These are phyloP conservation scores for Idris sp. DNA, from an alignment of 1,140 invertebrate genomes.

Conservation along the genomic window DNA sequence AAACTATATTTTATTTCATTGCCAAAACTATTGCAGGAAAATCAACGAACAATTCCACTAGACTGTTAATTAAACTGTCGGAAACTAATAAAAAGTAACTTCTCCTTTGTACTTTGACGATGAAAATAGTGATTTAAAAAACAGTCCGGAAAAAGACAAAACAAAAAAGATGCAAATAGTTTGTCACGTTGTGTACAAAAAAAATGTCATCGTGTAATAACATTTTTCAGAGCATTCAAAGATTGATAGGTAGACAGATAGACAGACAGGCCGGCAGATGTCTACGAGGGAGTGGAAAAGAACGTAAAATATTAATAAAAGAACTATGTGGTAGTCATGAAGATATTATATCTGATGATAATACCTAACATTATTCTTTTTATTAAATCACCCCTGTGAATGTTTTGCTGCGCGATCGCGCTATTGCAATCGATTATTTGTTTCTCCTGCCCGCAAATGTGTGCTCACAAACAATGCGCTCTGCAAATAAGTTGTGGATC, in stretches of 20 bases:
- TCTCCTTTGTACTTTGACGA: conserved; percentile 3
- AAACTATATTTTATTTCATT: too few relatives aligned
- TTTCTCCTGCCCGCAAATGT: conserved; percentile 39
- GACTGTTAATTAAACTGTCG: conserved; percentile 38
- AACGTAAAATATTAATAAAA: conserved; percentile 61
- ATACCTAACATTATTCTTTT: conserved; percentile 59
- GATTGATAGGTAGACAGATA: conserved; percentile 50
- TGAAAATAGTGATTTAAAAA: conserved; percentile 1
- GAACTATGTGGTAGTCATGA: conserved; percentile 54
- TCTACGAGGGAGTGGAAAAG: conserved; percentile 47
- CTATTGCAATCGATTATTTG: conserved; percentile 56
- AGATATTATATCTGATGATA: conserved; percentile 56
- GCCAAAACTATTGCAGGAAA: too few relatives aligned
- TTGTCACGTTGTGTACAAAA: conserved; percentile 12
- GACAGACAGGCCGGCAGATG: conserved; percentile 42
- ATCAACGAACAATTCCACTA: too few relatives aligned
- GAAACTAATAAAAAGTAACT: conserved; percentile 16
- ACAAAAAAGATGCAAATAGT: conserved; percentile 14
- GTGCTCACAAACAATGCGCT: conserved; percentile 17
- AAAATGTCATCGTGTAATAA: conserved; percentile 52
- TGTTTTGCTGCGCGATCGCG: conserved; percentile 52
- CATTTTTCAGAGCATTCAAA: conserved; percentile 46
- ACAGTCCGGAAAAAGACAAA: neutral
- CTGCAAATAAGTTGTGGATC: conserved; percentile 39
- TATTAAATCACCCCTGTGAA: conserved; percentile 45